A percentile compares a stretch with the other conserved stretches of the same genome.
Conservation (phyloP, 1,140 invertebrate species). For the Coptotermes formosanus region DNA sequence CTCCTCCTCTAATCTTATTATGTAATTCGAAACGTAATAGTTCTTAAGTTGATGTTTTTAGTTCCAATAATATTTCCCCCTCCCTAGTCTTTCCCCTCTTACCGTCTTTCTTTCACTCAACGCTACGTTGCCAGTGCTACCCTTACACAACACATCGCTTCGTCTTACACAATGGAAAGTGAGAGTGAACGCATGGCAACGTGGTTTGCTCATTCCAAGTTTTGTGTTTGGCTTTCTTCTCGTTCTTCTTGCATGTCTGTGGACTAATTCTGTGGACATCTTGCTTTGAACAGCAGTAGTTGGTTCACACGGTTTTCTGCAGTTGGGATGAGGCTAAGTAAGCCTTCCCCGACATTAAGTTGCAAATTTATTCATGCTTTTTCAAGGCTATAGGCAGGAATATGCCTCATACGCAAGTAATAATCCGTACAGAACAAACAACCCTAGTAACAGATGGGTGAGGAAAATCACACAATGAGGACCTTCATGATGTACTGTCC, state of each 20-base stretch:
- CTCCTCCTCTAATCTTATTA: constrained; percentile 8
- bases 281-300: background rate
- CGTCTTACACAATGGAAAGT: background rate
- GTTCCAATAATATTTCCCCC: background rate
- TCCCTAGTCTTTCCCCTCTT: background rate
- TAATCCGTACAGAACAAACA: no score
- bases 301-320: background rate
- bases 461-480: no score
- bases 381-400: background rate
- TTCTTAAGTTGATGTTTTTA: background rate
- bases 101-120: constrained; percentile 15
- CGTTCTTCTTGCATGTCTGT: background rate
- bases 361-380: background rate
- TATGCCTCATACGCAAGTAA: no score
- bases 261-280: background rate
- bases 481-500: no score
- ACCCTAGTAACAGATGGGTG: no score
- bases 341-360: background rate
- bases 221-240: background rate
- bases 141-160: background rate
- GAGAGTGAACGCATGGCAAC: constrained; percentile 3
- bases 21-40: constrained; percentile 12
- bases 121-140: background rate
- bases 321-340: background rate
- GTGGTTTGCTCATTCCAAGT: background rate